Percentiles rank a stretch among this genome's conserved stretches.
These are phyloP conservation scores for Apantesis nais DNA, from an alignment of 2,888 invertebrate species.

Conservation along the genomic window DNA sequence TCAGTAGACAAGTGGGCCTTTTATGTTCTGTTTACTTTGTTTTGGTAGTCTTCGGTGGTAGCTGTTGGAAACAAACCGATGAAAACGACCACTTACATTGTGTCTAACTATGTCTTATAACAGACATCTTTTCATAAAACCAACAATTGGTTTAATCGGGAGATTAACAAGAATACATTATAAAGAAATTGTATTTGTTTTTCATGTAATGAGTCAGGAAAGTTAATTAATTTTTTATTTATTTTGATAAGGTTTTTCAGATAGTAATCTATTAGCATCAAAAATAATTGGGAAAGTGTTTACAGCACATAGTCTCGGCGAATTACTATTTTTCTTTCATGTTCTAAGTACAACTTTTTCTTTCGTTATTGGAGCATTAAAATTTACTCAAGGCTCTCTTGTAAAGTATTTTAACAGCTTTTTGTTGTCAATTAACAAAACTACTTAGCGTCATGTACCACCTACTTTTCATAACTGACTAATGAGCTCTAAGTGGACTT, in stretches of 20 bases:
- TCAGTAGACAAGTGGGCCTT: neutral
- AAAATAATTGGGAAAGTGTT: neutral
- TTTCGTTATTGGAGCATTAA: neutral
- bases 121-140: neutral
- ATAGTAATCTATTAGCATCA: neutral
- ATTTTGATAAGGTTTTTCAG: too few relatives aligned
- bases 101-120: neutral
- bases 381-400: neutral
- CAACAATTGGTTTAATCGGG: neutral
- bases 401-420: neutral
- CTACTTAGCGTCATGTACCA: neutral
- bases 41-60: neutral
- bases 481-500: neutral
- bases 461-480: slow-evolving; percentile 2
- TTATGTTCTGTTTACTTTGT: neutral
- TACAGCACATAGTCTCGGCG: neutral
- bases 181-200: too few relatives aligned
- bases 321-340: neutral
- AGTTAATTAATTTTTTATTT: too few relatives aligned
- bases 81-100: neutral
- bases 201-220: neutral
- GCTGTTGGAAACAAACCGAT: neutral
- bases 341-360: neutral
- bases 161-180: neutral
- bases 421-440: slow-evolving; percentile 2